phyloP scores from a whole-genome alignment of 2,797 vertebrate species.

The Chrosomus eos region DNA sequence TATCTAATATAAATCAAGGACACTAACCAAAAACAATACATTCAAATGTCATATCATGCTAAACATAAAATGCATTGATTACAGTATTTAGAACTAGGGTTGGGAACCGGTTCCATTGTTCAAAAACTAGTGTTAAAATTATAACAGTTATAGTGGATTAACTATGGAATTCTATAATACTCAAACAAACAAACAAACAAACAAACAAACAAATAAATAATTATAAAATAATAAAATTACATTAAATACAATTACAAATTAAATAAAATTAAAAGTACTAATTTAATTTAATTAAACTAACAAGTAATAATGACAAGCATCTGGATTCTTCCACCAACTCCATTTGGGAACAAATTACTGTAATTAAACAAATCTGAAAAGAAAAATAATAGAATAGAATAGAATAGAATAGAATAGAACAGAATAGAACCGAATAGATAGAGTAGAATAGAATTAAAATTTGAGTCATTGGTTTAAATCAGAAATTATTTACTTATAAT shows the following conservation, averaged over 20 bases:
- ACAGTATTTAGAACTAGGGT: neutral
- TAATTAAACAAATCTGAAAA: too few relatives aligned
- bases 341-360: too few relatives aligned
- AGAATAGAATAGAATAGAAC: too few relatives aligned
- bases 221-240: neutral
- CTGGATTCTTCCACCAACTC: too few relatives aligned
- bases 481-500: neutral
- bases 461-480: neutral
- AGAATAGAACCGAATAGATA: too few relatives aligned
- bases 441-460: too few relatives aligned
- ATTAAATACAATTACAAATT: neutral
- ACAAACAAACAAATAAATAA: neutral
- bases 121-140: neutral
- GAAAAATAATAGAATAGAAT: too few relatives aligned
- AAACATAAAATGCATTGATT: neutral
- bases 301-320: too few relatives aligned
- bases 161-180: neutral
- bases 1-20: conserved; percentile 13
- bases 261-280: neutral
- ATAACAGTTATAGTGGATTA: neutral
- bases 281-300: too few relatives aligned
- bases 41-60: neutral
- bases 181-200: neutral
- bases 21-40: neutral
- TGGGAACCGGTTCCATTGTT: neutral